phyloP scores from a whole-genome alignment of 2,888 invertebrate genomes.

The Athrips mouffetella region DNA sequence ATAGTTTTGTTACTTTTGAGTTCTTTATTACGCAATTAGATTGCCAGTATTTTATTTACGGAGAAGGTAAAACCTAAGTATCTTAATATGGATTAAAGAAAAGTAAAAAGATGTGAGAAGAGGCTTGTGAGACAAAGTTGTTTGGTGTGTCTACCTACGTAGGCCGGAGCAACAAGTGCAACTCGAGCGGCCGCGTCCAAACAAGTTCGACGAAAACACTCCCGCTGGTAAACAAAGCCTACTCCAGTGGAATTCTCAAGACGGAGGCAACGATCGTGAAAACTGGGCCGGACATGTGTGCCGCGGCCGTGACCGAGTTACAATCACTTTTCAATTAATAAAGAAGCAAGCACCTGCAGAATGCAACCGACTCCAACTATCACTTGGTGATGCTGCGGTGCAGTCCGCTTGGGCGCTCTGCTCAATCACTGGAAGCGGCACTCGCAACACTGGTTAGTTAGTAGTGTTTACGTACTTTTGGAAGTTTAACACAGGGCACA shows the following conservation, averaged over 20 bases:
- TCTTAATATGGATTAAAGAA: background rate
- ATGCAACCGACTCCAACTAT: slow-evolving; percentile 62
- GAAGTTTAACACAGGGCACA: slow-evolving; percentile 27
- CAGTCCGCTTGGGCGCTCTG: slow-evolving; percentile 40
- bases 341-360: slow-evolving; percentile 72
- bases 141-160: background rate
- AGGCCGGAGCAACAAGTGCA: slow-evolving; percentile 18
- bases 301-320: slow-evolving; percentile 74
- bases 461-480: slow-evolving; percentile 63
- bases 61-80: too few relatives aligned
- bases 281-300: slow-evolving; percentile 77
- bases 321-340: slow-evolving; percentile 78
- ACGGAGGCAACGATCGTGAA: slow-evolving; percentile 64
- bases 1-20: slow-evolving; percentile 5
- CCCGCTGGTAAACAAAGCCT: slow-evolving; percentile 63
- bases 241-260: slow-evolving; percentile 53
- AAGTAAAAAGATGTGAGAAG: background rate
- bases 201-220: slow-evolving; percentile 34
- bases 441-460: slow-evolving; percentile 46
- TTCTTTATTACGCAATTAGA: background rate
- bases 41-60: background rate
- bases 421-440: slow-evolving; percentile 49
- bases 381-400: slow-evolving; percentile 39
- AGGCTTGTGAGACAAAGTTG: background rate
- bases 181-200: slow-evolving; percentile 6